Conservation (phyloP, 92 coral and sea anemone genomes). For the Phenganax stokvisi region DNA sequence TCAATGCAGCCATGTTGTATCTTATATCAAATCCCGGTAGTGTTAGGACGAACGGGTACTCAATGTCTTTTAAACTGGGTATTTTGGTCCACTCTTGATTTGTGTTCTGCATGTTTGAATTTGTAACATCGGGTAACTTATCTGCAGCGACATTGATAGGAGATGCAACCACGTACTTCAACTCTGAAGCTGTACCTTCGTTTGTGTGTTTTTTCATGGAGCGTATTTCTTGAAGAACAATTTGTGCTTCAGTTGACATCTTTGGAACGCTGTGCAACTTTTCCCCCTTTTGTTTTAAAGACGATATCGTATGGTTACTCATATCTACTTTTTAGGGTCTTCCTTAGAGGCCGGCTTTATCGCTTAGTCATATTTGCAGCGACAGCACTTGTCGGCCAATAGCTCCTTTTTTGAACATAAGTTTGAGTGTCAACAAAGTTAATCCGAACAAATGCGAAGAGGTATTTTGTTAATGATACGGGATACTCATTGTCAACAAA, state of each 20-base stretch:
- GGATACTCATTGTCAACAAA: conserved; percentile 16
- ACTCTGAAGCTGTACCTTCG: background rate
- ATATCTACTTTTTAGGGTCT: background rate
- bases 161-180: background rate
- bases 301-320: background rate
- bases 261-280: conserved; percentile 26
- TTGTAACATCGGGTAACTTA: background rate
- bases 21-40: conserved; percentile 41
- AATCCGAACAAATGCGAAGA: conserved; percentile 9
- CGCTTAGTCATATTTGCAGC: background rate
- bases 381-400: background rate
- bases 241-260: conserved; percentile 39
- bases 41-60: conserved; percentile 29
- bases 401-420: background rate
- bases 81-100: background rate
- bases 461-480: background rate
- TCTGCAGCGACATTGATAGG: background rate
- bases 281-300: background rate
- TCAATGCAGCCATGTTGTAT: conserved; percentile 32
- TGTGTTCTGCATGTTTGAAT: background rate
- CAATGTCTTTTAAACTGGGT: conserved; percentile 3
- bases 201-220: background rate
- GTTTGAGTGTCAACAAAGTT: conserved; percentile 1
- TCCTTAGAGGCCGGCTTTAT: background rate
- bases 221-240: conserved; percentile 37